These are phyloP conservation scores for Clepsis dumicolana DNA, from an alignment of 2,888 invertebrate genomes.

Conservation along the genomic window DNA sequence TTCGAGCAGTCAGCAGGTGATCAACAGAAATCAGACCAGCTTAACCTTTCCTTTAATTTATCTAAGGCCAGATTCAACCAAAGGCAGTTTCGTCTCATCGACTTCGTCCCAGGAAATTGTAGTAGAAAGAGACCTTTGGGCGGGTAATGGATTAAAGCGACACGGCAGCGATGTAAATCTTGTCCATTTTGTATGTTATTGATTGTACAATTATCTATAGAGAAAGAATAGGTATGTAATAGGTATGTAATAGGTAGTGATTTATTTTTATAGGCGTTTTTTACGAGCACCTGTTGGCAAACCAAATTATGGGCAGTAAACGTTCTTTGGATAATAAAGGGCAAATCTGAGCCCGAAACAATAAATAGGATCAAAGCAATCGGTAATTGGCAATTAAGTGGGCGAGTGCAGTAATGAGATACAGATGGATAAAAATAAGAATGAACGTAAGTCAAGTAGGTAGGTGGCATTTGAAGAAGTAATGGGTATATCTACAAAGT, in stretches of 20 bases:
- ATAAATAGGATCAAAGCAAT: constrained; percentile 36
- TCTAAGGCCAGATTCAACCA: not conserved
- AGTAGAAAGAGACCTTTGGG: no score
- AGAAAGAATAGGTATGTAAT: constrained; percentile 10
- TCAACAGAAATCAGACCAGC: not conserved
- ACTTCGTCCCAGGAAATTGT: no score
- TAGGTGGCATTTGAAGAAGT: constrained; percentile 16
- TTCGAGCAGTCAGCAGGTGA: not conserved
- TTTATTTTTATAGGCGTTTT: constrained; percentile 35
- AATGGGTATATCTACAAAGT: constrained; percentile 1
- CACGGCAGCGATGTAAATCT: not conserved
- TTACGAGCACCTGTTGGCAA: constrained; percentile 35
- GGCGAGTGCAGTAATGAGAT: constrained; percentile 20
- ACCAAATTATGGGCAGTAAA: constrained; percentile 38
- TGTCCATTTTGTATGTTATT: constrained; percentile 29
- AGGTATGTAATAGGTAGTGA: constrained; percentile 21
- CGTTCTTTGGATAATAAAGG: constrained; percentile 37
- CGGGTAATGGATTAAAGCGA: no score
- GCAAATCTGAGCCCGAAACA: constrained; percentile 24
- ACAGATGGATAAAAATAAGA: constrained; percentile 19
- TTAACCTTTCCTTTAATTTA: not conserved
- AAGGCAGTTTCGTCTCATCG: no score
- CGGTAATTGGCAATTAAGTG: constrained; percentile 37
- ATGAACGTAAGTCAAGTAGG: not conserved
- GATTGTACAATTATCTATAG: constrained; percentile 36